Base-by-base conservation (phyloP, 2,113 vertebrate genomes). In the Heliornis fulica region DNA sequence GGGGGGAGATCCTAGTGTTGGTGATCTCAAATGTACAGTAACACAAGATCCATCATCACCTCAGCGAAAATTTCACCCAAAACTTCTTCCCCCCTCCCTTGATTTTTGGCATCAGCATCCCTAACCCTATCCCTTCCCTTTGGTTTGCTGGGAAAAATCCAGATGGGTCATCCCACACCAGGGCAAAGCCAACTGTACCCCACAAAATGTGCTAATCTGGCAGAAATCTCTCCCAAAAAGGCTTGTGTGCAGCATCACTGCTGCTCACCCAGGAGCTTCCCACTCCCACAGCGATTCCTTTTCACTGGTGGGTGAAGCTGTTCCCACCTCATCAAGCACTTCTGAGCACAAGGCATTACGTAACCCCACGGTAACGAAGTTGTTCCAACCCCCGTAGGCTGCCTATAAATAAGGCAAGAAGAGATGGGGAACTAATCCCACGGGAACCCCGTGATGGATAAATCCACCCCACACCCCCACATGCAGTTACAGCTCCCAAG, bases 161-260 rank as follows among this genome's bases (percentile, higher is more conserved):
- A 3, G 2, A 4, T 0, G 4, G 46, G 65, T 48, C 56, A 25
- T 12, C 60, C 64, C 69, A 20, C 7, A 0, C 5, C 0, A 3
- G 3, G 23, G 10, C 7, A 70, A 43, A 54, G 19, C 10, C 60
- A 34, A 21, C 4, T 10, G 5, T 13, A 18, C 12, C 16, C 45
- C 56, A 8, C 18, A 2, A 5, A 1, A 13, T 0, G 0, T n/a
- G 16, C 1, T 1, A 26, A 75, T 3, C 21, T 0, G 1, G 34
- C 36, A 71, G 41, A 87, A 78, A 64, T 16, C 10, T 9, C 54
- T 20, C 79, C 72, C 29, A 15, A 43, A 84, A 78, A 14, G 1
- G 0, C 41, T 8, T 2, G 1, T 3, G 7, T 3, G 7, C 40
- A 29, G 1, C 61, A 13, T 79, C 68, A 76, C 14, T 2, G 77